phyloP scores from a whole-genome alignment of 2,888 invertebrate species.

The Melinaea marsaeus region DNA sequence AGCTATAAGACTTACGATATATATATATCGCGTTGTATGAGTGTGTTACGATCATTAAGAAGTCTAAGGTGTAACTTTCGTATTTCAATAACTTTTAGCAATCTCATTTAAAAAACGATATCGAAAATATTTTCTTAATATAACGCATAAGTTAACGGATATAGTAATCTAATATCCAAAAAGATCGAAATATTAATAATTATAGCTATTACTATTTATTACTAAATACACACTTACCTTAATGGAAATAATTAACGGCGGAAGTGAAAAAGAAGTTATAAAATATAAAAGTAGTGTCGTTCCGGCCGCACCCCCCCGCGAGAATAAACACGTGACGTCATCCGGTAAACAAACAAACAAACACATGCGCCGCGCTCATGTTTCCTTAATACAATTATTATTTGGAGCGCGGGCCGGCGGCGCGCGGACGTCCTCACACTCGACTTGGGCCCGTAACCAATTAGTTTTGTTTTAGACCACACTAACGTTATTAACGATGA shows the following conservation, averaged over 20 bases:
- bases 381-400: constrained; percentile 79
- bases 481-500: too few relatives aligned
- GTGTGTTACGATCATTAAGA: too few relatives aligned
- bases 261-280: constrained; percentile 2
- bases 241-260: too few relatives aligned
- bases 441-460: too few relatives aligned
- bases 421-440: constrained; percentile 52
- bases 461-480: too few relatives aligned
- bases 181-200: neutral
- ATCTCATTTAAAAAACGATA: too few relatives aligned
- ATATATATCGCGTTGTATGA: neutral
- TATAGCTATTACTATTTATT: too few relatives aligned
- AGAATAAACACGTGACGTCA: constrained; percentile 80
- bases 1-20: neutral
- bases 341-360: constrained; percentile 79
- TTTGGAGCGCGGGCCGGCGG: constrained; percentile 73
- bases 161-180: neutral
- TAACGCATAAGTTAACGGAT: too few relatives aligned
- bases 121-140: too few relatives aligned
- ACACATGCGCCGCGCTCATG: constrained; percentile 79
- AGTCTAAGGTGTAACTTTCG: too few relatives aligned
- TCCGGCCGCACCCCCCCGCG: constrained; percentile 54
- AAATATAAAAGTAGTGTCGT: constrained; percentile 25
- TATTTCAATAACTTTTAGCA: too few relatives aligned
- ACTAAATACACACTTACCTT: too few relatives aligned